phyloP scores from a whole-genome alignment of 2,888 invertebrate species.

The Mesopsocus fuscifrons region DNA sequence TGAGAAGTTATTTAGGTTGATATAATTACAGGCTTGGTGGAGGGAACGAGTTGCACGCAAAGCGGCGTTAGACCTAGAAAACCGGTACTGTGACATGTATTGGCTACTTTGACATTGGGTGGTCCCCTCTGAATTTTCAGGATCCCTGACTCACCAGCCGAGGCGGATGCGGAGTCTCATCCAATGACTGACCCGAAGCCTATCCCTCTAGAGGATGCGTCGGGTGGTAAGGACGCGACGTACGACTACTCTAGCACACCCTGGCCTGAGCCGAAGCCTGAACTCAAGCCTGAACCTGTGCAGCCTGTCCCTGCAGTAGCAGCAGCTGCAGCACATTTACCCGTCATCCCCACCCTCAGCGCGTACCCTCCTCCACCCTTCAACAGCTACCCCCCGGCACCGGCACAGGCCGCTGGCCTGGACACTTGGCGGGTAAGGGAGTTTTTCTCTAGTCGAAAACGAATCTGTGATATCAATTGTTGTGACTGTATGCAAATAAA shows the following conservation, averaged over 20 bases:
- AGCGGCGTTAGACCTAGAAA: too few relatives aligned
- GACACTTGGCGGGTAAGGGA: slow-evolving; percentile 19
- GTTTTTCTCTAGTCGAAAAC: too few relatives aligned
- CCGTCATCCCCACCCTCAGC: slow-evolving; percentile 22
- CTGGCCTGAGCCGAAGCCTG: slow-evolving; percentile 67
- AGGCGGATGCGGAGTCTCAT: slow-evolving; percentile 71
- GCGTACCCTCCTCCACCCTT: slow-evolving; percentile 24
- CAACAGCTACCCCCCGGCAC: slow-evolving; percentile 19
- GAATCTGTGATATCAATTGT: background rate
- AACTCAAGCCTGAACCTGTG: slow-evolving; percentile 19
- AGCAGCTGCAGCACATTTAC: slow-evolving; percentile 26
- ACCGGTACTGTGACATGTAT: too few relatives aligned
- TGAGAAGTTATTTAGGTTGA: too few relatives aligned
- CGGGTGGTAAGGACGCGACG: slow-evolving; percentile 60
- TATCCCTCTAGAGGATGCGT: slow-evolving; percentile 78
- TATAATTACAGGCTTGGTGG: too few relatives aligned
- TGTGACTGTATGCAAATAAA: too few relatives aligned
- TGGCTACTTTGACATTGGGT: too few relatives aligned
- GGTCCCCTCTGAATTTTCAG: too few relatives aligned
- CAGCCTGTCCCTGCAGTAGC: slow-evolving; percentile 19
- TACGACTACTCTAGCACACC: slow-evolving; percentile 57
- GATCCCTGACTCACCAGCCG: slow-evolving; percentile 71
- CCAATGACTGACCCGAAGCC: slow-evolving; percentile 53
- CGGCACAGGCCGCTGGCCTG: slow-evolving; percentile 20
- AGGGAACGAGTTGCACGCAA: too few relatives aligned